These are phyloP conservation scores for Melanostoma scalare DNA, from an alignment of 2,888 invertebrate species.

Conservation along the genomic window DNA sequence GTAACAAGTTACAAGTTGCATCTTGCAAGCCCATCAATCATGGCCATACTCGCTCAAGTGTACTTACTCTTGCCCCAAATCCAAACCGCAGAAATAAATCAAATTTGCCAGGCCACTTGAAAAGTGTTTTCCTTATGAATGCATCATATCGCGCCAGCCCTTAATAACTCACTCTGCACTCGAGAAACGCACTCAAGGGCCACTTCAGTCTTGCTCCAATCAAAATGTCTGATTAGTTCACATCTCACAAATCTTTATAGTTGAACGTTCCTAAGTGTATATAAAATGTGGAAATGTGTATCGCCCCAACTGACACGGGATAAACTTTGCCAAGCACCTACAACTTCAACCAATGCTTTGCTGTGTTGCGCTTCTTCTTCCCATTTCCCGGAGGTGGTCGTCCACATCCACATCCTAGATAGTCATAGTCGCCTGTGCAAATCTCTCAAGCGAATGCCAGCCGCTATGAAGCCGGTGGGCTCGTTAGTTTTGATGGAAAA, in stretches of 20 bases:
- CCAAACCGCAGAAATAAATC: constrained; percentile 52
- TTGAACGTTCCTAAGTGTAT: constrained; percentile 6
- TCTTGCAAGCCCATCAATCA: constrained; percentile 37
- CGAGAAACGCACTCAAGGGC: constrained; percentile 52
- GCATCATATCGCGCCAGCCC: constrained; percentile 54
- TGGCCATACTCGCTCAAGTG: constrained; percentile 4
- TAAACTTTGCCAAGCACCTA: constrained; percentile 35
- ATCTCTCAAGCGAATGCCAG: constrained; percentile 39
- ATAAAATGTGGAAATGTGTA: constrained; percentile 6
- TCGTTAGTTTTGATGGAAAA: constrained; percentile 70
- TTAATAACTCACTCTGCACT: constrained; percentile 56
- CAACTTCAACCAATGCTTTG: constrained; percentile 36
- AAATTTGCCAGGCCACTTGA: constrained; percentile 51
- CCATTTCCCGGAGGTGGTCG: not conserved
- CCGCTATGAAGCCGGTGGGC: constrained; percentile 42
- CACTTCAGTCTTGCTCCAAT: constrained; percentile 59
- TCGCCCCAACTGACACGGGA: constrained; percentile 19
- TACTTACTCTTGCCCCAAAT: constrained; percentile 1
- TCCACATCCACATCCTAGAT: not conserved
- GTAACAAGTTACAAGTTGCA: constrained; percentile 5
- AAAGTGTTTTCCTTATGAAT: constrained; percentile 59
- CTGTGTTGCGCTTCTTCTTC: not conserved
- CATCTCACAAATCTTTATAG: constrained; percentile 27
- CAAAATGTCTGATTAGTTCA: constrained; percentile 68
- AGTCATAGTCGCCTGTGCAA: constrained; percentile 18